These are phyloP conservation scores for Microplitis deprimator DNA, from an alignment of 2,888 invertebrate species.

Conservation along the genomic window DNA sequence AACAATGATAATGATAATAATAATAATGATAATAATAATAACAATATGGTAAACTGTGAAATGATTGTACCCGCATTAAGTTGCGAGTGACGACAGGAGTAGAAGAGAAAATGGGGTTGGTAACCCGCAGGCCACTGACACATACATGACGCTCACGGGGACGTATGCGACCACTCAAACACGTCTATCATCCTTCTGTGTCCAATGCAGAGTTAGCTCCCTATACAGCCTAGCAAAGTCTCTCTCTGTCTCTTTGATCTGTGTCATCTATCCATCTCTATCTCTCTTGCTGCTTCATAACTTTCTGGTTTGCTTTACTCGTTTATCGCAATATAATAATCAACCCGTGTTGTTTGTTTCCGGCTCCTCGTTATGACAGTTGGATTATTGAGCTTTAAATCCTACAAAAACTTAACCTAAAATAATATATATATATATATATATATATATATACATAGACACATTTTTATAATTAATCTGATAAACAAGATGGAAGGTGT, in stretches of 20 bases:
- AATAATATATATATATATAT: no score
- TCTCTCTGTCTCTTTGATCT: background rate
- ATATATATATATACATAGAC: background rate
- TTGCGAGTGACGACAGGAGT: conserved; percentile 9
- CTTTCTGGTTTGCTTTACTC: no score
- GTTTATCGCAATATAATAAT: background rate
- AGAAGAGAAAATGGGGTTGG: conserved; percentile 6
- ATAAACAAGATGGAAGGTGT: background rate
- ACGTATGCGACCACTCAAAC: conserved; percentile 32
- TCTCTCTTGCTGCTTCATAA: no score
- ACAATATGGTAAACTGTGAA: background rate
- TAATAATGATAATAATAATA: background rate
- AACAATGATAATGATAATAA: background rate
- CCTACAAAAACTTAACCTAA: background rate
- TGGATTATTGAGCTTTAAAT: background rate
- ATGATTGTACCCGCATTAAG: conserved; percentile 12
- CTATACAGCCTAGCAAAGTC: background rate
- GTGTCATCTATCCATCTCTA: background rate
- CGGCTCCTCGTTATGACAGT: background rate
- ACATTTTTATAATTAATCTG: background rate
- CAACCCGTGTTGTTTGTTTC: background rate
- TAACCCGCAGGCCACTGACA: conserved; percentile 38
- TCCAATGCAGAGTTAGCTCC: conserved; percentile 29
- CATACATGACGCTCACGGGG: conserved; percentile 27
- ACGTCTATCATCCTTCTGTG: conserved; percentile 35